A percentile compares a stretch with the other conserved stretches of the same genome.
These are phyloP conservation scores for Microcaecilia unicolor DNA, from an alignment of 2,797 vertebrate species.

Conservation along the genomic window DNA sequence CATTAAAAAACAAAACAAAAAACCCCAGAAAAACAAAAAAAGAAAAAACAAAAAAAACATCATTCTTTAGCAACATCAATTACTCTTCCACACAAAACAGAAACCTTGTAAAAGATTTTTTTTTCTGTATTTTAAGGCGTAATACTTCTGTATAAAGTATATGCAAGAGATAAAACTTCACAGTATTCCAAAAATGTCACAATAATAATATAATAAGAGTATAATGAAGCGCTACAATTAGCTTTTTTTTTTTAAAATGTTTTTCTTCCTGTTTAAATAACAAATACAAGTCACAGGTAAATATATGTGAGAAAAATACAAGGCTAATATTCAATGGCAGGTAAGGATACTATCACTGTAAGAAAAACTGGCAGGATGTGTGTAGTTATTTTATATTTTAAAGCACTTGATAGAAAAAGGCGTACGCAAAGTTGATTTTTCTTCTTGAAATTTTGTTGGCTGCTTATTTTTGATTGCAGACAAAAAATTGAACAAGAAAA, in stretches of 20 bases:
- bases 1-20: conserved; percentile 94
- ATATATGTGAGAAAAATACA: conserved; percentile 99
- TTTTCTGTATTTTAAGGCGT: conserved; percentile 99
- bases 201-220: conserved; percentile 94
- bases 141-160: conserved; percentile 99
- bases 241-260: conserved; percentile 34
- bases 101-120: conserved; percentile 84
- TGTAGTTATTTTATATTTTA: conserved; percentile 82
- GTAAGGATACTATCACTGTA: conserved; percentile 99
- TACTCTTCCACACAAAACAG: conserved; percentile 98
- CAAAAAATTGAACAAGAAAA: conserved; percentile 63
- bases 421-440: conserved; percentile 62
- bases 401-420: conserved; percentile 98
- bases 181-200: conserved; percentile 99
- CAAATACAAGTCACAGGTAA: conserved; percentile 99
- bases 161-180: conserved; percentile 99
- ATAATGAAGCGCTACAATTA: conserved; percentile 99
- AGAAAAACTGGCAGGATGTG: conserved; percentile 86
- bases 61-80: conserved; percentile 99
- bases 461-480: conserved; percentile 60
- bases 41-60: conserved; percentile 79
- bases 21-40: conserved; percentile 42
- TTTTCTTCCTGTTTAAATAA: conserved; percentile 88
- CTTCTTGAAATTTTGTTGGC: conserved; percentile 48
- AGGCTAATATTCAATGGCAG: conserved; percentile 99